phyloP scores from a whole-genome alignment of 2,113 vertebrate species.

The Phasianus colchicus region DNA sequence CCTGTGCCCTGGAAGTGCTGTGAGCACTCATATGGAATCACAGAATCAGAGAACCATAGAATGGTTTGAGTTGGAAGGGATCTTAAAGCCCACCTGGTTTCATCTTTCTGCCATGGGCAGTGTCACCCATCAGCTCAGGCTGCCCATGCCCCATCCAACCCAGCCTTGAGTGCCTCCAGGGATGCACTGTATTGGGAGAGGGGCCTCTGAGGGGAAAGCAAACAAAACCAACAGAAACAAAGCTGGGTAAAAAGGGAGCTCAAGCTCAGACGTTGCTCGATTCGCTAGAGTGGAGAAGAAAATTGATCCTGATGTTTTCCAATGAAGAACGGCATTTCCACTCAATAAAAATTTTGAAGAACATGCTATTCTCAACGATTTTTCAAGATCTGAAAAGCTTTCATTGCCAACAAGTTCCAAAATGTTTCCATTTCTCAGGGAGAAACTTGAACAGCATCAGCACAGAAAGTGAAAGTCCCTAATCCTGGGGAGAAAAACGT shows the following conservation, averaged over 20 bases:
- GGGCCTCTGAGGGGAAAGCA: accelerated
- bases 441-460: not conserved
- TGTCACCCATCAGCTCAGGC: too few relatives aligned
- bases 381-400: not conserved
- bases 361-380: not conserved
- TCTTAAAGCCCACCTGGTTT: too few relatives aligned
- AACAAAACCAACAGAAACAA: not conserved
- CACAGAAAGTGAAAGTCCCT: not conserved
- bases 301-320: not conserved
- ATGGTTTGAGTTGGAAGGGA: too few relatives aligned
- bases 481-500: not conserved
- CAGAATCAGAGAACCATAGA: too few relatives aligned
- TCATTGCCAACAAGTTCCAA: not conserved
- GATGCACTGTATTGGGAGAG: accelerated
- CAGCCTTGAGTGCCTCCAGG: too few relatives aligned
- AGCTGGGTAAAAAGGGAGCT: not conserved
- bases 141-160: too few relatives aligned
- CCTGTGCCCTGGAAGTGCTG: not conserved
- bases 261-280: not conserved
- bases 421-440: not conserved
- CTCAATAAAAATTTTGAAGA: not conserved
- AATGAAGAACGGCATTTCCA: not conserved
- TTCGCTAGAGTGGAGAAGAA: not conserved
- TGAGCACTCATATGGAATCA: not conserved
- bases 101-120: too few relatives aligned